phyloP scores from a whole-genome alignment of 2,797 vertebrate species.

The Masticophis lateralis region DNA sequence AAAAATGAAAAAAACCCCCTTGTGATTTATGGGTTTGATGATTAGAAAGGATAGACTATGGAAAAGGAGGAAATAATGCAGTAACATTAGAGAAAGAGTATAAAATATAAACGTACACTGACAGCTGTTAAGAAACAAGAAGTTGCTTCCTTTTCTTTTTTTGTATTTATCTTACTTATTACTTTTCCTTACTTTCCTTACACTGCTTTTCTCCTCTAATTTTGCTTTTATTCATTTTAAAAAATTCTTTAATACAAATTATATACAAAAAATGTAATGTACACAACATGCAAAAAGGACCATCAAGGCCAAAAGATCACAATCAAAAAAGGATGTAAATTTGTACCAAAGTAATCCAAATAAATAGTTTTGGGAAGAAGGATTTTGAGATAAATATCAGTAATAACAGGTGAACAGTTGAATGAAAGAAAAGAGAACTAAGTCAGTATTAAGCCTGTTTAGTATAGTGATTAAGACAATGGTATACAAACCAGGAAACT shows the following conservation, averaged over 20 bases:
- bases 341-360: background rate
- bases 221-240: background rate
- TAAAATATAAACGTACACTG: background rate
- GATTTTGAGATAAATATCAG: background rate
- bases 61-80: background rate
- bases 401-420: background rate
- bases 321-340: background rate
- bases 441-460: background rate
- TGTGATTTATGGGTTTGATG: background rate
- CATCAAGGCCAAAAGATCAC: background rate
- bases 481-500: background rate
- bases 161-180: background rate
- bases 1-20: background rate
- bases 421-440: background rate
- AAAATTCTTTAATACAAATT: background rate
- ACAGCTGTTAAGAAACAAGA: background rate
- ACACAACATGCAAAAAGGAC: background rate
- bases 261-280: background rate
- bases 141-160: background rate
- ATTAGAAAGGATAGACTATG: background rate
- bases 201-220: background rate
- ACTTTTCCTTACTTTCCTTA: background rate
- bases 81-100: background rate
- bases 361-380: background rate
- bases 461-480: background rate